Evolutionary conservation across 2,113 vertebrate species (phyloP).

Genomic region (Rhinolophus ferrumequinum): DNA sequence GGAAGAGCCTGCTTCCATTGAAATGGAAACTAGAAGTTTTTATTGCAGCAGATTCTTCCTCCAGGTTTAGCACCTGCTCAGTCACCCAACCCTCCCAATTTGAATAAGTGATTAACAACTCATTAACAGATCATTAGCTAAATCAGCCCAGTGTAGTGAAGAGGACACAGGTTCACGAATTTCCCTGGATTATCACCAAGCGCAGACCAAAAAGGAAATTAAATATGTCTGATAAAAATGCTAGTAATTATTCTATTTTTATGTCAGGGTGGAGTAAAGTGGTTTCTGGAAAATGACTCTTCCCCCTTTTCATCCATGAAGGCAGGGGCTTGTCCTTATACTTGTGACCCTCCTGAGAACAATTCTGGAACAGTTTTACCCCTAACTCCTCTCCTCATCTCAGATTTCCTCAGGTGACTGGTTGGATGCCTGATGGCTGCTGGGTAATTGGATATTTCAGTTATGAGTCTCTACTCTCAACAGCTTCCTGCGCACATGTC

Average conservation of each 20-base stretch:
- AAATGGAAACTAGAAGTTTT: constrained; percentile 44
- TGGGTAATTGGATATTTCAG: background rate
- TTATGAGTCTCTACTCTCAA: background rate
- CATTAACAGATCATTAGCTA: constrained; percentile 81
- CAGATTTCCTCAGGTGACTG: background rate
- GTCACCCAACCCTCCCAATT: constrained; percentile 70
- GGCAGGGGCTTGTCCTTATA: background rate
- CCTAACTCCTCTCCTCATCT: background rate
- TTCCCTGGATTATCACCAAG: constrained; percentile 67
- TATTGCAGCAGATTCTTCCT: constrained; percentile 39
- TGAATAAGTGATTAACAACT: constrained; percentile 79
- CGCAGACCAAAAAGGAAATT: constrained; percentile 61
- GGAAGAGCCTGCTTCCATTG: background rate
- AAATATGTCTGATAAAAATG: constrained; percentile 60
- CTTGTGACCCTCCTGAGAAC: background rate
- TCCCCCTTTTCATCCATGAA: background rate
- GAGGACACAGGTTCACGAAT: constrained; percentile 68
- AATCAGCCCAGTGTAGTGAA: constrained; percentile 71
- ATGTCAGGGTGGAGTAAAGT: background rate
- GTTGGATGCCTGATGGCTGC: background rate
- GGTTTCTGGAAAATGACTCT: background rate
- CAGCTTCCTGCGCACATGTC: background rate
- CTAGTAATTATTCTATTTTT: constrained; percentile 52
- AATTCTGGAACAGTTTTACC: background rate
- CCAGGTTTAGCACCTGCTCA: constrained; percentile 72